Conservation (phyloP, 1,140 invertebrate genomes). For the Heliconius hermathena region DNA sequence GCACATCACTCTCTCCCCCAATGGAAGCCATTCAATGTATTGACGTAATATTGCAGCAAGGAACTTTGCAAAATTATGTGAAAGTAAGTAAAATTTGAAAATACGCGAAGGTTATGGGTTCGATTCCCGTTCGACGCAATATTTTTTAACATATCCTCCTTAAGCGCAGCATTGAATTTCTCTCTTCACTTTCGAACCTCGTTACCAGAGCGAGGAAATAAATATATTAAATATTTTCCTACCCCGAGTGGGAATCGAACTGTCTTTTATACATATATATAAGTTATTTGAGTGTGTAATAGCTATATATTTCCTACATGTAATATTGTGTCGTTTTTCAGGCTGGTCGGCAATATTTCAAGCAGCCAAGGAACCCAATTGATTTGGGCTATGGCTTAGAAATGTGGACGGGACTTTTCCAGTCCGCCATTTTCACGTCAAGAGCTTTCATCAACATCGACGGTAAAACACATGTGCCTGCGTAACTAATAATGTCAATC, state of each 20-base stretch:
- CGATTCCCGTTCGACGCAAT: too few species aligned
- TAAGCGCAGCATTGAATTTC: too few species aligned
- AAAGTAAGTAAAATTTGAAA: constrained; percentile 55
- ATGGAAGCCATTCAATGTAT: constrained; percentile 88
- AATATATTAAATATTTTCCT: too few species aligned
- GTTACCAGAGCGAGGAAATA: too few species aligned
- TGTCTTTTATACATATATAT: too few species aligned
- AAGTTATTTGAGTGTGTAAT: not conserved
- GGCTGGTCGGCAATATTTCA: constrained; percentile 83
- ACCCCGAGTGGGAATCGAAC: too few species aligned
- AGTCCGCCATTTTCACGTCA: constrained; percentile 88
- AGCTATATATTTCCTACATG: not conserved
- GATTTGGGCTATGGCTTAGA: constrained; percentile 85
- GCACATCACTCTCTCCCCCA: constrained; percentile 76
- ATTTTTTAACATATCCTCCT: too few species aligned
- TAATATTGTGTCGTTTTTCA: constrained; percentile 22
- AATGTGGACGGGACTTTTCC: constrained; percentile 88
- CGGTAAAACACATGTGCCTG: constrained; percentile 77
- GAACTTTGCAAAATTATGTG: constrained; percentile 69
- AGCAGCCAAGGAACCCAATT: constrained; percentile 60
- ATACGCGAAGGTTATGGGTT: too few species aligned
- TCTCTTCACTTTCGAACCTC: too few species aligned
- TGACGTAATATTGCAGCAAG: constrained; percentile 91
- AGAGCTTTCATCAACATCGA: constrained; percentile 89
- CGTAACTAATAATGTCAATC: not conserved